Base-by-base conservation (phyloP, 1,140 invertebrate species). In the Zaprionus capensis region DNA sequence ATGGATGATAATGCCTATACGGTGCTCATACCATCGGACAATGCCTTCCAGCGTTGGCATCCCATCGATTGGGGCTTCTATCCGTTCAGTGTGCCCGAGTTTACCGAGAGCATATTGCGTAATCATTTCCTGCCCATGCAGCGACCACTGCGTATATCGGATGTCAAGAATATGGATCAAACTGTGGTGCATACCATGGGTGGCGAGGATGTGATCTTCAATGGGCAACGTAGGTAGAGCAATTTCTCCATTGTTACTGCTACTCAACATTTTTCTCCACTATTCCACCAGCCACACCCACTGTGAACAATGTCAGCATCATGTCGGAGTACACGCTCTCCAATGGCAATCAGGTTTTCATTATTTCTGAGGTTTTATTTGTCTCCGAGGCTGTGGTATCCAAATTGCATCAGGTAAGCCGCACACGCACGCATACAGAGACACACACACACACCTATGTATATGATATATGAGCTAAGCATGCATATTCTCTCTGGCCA, bases 41-140 rank as follows among this genome's bases (percentile, higher is more conserved):
- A 94, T 78, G 95, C 95, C 58, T 95, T 95, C 85, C 95, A 95
- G 80, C 90, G 94, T 66, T 95, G 94, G 94, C 95, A 95, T 91
- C 95, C 95, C 44, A 95, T 95, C 71, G 95, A 95, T 91, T 95
- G 95, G 95, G 95, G 95, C 38, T 95, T 95, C 92, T 95, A 95
- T 90, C 95, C 95, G 5, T 95, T 95, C 86, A 94, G 94, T 74
- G 95, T 95, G 36, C 94, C 94, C 12, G 94, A 95, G 81, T 95
- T 95, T 79, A 95, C 95, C 9, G 94, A 95, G 81, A 94, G 93
- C 66, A 93, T 95, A 53, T 93, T 95, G 62, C 92, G 94, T 38
- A 95, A 95, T 90, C 95, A 95, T 81, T 95, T 95, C 84, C 92
- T 95, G 17, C 92, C 93, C 58, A 94, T 94, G 93, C 88, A 94